Evolutionary conservation across 1,140 invertebrate genomes (phyloP), one percentile per base, ranked within the genome.

Genomic region (Hestina assimilis): DNA sequence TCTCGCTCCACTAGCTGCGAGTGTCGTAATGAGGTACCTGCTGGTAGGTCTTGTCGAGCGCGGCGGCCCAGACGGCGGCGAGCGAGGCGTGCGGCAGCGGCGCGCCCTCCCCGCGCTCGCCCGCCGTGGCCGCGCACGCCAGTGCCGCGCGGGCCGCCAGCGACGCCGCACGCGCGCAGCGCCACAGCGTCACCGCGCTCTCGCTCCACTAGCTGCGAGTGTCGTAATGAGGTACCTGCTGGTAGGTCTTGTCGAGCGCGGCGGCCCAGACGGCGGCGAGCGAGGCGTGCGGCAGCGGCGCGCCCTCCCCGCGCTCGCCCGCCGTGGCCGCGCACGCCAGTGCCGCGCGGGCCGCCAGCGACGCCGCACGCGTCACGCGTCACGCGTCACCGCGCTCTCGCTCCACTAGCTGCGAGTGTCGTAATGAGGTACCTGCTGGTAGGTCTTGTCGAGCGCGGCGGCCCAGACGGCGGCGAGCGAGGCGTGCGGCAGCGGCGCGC

Each of bases 381-480:
- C 71, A 42, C 82, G 69, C n/a, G 74, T 33, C 0, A 48, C 19
- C 12, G 81, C 81, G 79, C 1, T 83, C 62, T 0, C 77, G 75
- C 24, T 80, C 76, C 31, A 82, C 67, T 19, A 83, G 31, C 82
- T 85, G 57, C 2, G 23, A n/a, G n/a, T n/a, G n/a, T n/a, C n/a
- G n/a, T n/a, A n/a, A n/a, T n/a, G n/a, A n/a, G n/a, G n/a, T n/a
- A 83, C 84, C 75, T 86, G 84, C 21, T 82, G 79, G 55, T 84
- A 87, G 2, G 78, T 55, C 58, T 84, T 79, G 55, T 85, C 80
- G 17, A 72, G 67, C 46, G 83, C 79, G 5, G 76, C 74, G 6
- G 75, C 69, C 82, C 82, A 88, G 17, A 89, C 69, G 40, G 69
- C 66, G 6, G 48, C 42, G 5, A 87, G 68, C 17, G 72, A 48